A percentile compares a stretch with the other conserved stretches of the same genome.
phyloP scores from a whole-genome alignment of 2,888 invertebrate genomes.

The Therioaphis trifolii region DNA sequence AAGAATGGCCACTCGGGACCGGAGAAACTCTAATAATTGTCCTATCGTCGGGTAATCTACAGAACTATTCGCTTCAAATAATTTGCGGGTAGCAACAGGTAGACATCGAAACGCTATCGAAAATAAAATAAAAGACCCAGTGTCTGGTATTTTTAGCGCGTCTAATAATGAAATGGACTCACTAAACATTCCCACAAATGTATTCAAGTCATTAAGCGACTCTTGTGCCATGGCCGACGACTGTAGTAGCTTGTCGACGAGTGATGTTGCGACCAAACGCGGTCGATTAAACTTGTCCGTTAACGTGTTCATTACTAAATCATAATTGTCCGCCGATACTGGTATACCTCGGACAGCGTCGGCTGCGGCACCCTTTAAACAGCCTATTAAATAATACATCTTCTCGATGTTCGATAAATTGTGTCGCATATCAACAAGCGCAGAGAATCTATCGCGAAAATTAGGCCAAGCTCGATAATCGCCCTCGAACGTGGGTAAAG shows the following conservation, averaged over 20 bases:
- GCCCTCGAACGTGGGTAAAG: too few relatives aligned
- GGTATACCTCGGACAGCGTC: background rate
- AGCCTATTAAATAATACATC: background rate
- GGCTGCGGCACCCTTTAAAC: background rate
- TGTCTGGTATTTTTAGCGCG: background rate
- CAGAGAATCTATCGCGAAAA: too few relatives aligned
- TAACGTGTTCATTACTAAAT: too few relatives aligned
- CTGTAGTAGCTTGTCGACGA: background rate
- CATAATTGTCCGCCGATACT: too few relatives aligned
- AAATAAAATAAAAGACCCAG: constrained; percentile 2
- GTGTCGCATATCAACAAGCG: too few relatives aligned
- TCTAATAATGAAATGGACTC: background rate
- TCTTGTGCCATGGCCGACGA: background rate
- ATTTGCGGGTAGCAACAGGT: background rate
- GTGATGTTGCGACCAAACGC: too few relatives aligned
- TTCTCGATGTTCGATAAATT: too few relatives aligned
- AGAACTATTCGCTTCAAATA: background rate
- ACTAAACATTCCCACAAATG: background rate
- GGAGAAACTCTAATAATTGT: background rate
- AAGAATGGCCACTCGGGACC: background rate
- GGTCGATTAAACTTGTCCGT: too few relatives aligned
- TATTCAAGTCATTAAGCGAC: constrained; percentile 6
- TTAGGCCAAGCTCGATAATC: too few relatives aligned
- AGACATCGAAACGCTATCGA: background rate
- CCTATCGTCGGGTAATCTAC: background rate